Percentiles rank a stretch among this genome's conserved stretches.
Conservation (phyloP, 2,888 invertebrate species). For the Rhagophthalmus giganteus region DNA sequence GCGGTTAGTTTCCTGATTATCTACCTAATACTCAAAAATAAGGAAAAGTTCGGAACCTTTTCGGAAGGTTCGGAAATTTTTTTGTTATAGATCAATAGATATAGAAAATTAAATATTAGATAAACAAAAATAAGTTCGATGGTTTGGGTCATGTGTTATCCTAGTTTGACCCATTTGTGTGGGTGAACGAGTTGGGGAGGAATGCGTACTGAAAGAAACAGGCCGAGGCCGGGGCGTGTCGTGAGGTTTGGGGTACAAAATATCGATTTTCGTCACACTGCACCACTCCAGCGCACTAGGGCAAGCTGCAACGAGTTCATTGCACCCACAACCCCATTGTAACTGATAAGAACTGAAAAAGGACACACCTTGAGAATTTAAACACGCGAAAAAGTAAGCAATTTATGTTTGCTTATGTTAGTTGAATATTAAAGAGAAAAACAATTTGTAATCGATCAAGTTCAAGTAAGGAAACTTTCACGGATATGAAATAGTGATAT, state of each 20-base stretch:
- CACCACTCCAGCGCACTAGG: constrained; percentile 29
- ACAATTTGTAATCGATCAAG: too few species aligned
- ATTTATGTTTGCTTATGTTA: too few species aligned
- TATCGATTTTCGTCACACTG: constrained; percentile 28
- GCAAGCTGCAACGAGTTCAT: constrained; percentile 30
- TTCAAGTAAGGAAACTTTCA: too few species aligned
- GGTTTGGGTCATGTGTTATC: neutral
- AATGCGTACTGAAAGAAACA: constrained; percentile 19
- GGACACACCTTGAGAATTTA: neutral
- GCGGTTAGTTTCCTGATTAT: too few species aligned
- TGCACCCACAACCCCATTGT: constrained; percentile 23
- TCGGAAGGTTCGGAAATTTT: neutral
- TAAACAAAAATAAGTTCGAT: neutral
- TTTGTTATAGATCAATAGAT: too few species aligned
- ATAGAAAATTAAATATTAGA: neutral
- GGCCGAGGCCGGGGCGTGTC: constrained; percentile 31
- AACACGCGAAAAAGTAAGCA: too few species aligned
- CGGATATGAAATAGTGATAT: too few species aligned
- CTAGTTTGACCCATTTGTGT: neutral
- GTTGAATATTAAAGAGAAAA: too few species aligned
- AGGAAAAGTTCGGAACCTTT: too few species aligned
- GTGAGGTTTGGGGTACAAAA: constrained; percentile 12
- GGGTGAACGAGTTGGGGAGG: neutral
- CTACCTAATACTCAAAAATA: too few species aligned
- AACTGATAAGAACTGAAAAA: constrained; percentile 13